A percentile compares a stretch with the other conserved stretches of the same genome.
These are phyloP conservation scores for Parnassius mnemosyne DNA, from an alignment of 2,888 invertebrate species.

Conservation along the genomic window DNA sequence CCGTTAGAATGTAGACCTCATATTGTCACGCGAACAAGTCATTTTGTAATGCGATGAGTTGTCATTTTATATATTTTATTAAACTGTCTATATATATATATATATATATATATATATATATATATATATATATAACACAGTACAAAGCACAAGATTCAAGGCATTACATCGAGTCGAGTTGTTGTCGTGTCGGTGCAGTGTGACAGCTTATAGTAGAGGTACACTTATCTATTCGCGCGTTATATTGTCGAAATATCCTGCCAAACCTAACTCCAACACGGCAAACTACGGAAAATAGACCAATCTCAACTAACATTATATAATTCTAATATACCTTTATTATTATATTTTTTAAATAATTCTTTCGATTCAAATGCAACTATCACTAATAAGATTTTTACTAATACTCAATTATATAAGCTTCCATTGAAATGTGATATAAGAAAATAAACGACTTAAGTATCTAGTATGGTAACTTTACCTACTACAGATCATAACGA, in stretches of 20 bases:
- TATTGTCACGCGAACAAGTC: too few species aligned
- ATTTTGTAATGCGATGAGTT: too few species aligned
- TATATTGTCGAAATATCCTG: conserved; percentile 55
- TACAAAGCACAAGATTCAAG: too few species aligned
- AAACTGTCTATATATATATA: too few species aligned
- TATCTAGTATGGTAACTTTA: conserved; percentile 51
- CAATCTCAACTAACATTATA: conserved; percentile 50
- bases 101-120: too few species aligned
- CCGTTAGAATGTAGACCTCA: too few species aligned
- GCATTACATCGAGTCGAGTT: too few species aligned
- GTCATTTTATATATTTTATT: too few species aligned
- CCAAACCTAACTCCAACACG: conserved; percentile 54
- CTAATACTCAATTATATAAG: conserved; percentile 32
- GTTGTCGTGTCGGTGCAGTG: too few species aligned
- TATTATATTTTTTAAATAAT: conserved; percentile 47
- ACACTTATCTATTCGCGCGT: conserved; percentile 37
- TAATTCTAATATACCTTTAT: conserved; percentile 32
- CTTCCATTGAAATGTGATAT: conserved; percentile 46
- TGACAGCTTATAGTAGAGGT: conserved; percentile 14
- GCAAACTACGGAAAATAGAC: conserved; percentile 74
- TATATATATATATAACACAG: too few species aligned
- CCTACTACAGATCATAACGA: conserved; percentile 30
- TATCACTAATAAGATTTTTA: conserved; percentile 46
- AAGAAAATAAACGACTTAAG: conserved; percentile 62
- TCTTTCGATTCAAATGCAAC: conserved; percentile 54